phyloP scores from a whole-genome alignment of 2,113 vertebrate species.

The Podilymbus podiceps region DNA sequence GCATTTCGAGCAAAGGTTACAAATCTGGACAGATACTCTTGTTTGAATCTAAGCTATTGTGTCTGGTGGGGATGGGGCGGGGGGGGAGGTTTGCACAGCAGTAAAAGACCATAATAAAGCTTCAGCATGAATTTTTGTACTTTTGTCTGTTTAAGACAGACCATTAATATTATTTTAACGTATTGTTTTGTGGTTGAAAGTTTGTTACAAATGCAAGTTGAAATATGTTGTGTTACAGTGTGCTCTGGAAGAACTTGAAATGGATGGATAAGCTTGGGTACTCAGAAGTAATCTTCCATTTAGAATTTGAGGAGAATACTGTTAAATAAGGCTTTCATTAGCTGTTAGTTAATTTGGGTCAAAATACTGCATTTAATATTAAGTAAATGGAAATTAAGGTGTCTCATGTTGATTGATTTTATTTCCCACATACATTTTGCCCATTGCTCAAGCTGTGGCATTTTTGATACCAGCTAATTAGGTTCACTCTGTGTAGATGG shows the following conservation, averaged over 20 bases:
- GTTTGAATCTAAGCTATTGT: neutral
- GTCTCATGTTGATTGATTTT: constrained; percentile 67
- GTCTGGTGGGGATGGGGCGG: neutral
- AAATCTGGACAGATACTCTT: neutral
- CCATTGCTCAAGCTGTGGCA: constrained; percentile 56
- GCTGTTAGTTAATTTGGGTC: constrained; percentile 65
- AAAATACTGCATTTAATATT: constrained; percentile 70
- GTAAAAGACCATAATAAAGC: neutral
- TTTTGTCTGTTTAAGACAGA: neutral
- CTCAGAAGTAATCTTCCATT: constrained; percentile 42
- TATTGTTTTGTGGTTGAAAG: neutral
- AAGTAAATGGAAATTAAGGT: constrained; percentile 69
- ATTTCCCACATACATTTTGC: constrained; percentile 49
- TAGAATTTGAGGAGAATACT: neutral
- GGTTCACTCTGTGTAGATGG: constrained; percentile 69
- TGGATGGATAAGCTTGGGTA: constrained; percentile 23
- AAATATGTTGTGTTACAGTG: constrained; percentile 1
- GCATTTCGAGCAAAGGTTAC: neutral
- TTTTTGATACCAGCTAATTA: constrained; percentile 76
- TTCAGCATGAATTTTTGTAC: neutral
- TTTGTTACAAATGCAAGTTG: neutral
- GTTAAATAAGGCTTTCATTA: constrained; percentile 66
- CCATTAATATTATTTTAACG: constrained; percentile 1
- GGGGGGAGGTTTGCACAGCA: neutral
- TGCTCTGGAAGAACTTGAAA: constrained; percentile 46